Conservation (phyloP, 2,113 vertebrate species). For the Corydoras maculifer region DNA sequence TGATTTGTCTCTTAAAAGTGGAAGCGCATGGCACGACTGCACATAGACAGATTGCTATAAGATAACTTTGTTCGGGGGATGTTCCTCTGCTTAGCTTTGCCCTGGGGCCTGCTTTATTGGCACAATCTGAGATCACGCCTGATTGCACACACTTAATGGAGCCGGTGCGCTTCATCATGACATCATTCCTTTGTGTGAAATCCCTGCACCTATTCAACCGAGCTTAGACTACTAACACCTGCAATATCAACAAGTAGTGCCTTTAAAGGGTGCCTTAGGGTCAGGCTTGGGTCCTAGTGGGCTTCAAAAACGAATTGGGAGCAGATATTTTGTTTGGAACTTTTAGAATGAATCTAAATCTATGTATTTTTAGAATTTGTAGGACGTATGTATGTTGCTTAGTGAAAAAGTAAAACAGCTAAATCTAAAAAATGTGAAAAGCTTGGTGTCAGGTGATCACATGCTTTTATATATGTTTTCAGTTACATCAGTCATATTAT, state of each 20-base stretch:
- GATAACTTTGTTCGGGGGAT: conserved; percentile 73
- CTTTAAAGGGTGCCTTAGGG: conserved; percentile 33
- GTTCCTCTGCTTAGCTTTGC: conserved; percentile 58
- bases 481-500: too few species aligned
- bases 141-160: conserved; percentile 69
- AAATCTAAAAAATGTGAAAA: too few species aligned
- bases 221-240: conserved; percentile 42
- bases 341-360: too few species aligned
- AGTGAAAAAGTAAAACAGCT: too few species aligned
- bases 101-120: conserved; percentile 64
- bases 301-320: not conserved
- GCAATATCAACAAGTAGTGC: conserved; percentile 41
- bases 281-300: conserved; percentile 4
- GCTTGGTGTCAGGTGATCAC: too few species aligned
- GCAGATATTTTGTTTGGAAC: not conserved
- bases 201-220: conserved; percentile 63
- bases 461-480: too few species aligned
- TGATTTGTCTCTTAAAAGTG: conserved; percentile 53
- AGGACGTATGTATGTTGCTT: too few species aligned
- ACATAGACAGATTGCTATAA: conserved; percentile 72
- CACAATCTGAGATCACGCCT: conserved; percentile 72
- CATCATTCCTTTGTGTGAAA: conserved; percentile 74
- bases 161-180: conserved; percentile 65
- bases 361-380: too few species aligned
- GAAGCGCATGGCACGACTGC: conserved; percentile 59